phyloP scores from a whole-genome alignment of 2,797 vertebrate genomes.

The Oryzias sinensis region DNA sequence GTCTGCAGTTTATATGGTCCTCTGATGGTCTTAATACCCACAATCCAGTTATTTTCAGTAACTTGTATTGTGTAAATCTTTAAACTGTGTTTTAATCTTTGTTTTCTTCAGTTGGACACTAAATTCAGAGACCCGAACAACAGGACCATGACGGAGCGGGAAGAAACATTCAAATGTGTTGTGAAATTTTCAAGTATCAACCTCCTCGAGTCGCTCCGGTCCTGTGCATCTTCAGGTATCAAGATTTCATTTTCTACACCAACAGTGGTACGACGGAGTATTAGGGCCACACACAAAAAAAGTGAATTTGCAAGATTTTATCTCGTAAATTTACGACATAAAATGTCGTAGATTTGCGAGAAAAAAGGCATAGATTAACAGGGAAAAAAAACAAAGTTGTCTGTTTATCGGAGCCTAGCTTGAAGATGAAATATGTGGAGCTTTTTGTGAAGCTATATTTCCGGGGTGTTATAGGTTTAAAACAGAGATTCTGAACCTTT shows the following conservation, averaged over 20 bases:
- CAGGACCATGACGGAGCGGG: slow-evolving; percentile 67
- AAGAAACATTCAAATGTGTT: slow-evolving; percentile 84
- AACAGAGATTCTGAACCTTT: too few relatives aligned
- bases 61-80: background rate
- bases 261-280: too few relatives aligned
- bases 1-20: slow-evolving; percentile 81
- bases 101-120: slow-evolving; percentile 85
- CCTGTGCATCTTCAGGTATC: slow-evolving; percentile 85
- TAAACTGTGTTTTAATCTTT: background rate
- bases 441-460: too few relatives aligned
- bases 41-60: background rate
- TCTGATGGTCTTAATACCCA: background rate
- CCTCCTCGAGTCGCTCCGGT: slow-evolving; percentile 87
- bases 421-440: too few relatives aligned
- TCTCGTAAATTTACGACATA: too few relatives aligned
- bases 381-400: too few relatives aligned
- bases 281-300: too few relatives aligned
- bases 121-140: slow-evolving; percentile 80
- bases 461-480: too few relatives aligned
- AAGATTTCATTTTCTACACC: background rate
- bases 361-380: too few relatives aligned
- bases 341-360: too few relatives aligned
- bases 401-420: too few relatives aligned
- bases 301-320: too few relatives aligned
- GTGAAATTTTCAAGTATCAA: slow-evolving; percentile 89